Evolutionary conservation across 2,888 invertebrate genomes (phyloP).

Genomic region (Leptura quadrifasciata): DNA sequence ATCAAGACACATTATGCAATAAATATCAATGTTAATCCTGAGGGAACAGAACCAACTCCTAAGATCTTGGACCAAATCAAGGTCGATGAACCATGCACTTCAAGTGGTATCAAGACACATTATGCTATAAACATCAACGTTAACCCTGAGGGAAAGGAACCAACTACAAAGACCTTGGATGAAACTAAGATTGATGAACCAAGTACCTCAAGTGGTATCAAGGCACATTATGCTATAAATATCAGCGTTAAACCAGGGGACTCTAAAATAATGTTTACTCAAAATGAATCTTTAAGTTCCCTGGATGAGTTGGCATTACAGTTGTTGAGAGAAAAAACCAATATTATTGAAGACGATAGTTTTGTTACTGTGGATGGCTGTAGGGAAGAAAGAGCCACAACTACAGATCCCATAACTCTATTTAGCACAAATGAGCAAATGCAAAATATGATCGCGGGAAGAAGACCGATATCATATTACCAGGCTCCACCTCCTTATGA

Average conservation of each 20-base stretch:
- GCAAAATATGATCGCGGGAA: background rate
- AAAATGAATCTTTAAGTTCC: background rate
- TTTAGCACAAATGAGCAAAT: slow-evolving; percentile 16
- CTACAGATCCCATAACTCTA: slow-evolving; percentile 6
- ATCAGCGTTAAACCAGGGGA: background rate
- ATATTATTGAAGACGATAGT: slow-evolving; percentile 17
- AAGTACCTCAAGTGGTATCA: slow-evolving; percentile 23
- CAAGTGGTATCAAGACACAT: slow-evolving; percentile 9
- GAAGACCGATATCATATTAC: background rate
- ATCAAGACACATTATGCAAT: background rate
- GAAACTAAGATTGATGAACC: slow-evolving; percentile 8
- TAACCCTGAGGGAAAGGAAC: background rate
- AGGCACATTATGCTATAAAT: background rate
- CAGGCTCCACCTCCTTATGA: slow-evolving; percentile 25
- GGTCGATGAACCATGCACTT: slow-evolving; percentile 15
- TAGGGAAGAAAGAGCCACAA: slow-evolving; percentile 18
- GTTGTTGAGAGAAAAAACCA: slow-evolving; percentile 1
- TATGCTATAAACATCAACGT: background rate
- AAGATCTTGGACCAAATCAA: background rate
- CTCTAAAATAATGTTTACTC: background rate
- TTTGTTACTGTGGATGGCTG: slow-evolving; percentile 23
- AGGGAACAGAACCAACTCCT: background rate
- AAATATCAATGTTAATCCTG: background rate
- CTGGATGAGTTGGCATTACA: background rate
- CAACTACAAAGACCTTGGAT: background rate